Conservation (phyloP, 2,797 vertebrate species). For the Hydrocynus forskahlii region DNA sequence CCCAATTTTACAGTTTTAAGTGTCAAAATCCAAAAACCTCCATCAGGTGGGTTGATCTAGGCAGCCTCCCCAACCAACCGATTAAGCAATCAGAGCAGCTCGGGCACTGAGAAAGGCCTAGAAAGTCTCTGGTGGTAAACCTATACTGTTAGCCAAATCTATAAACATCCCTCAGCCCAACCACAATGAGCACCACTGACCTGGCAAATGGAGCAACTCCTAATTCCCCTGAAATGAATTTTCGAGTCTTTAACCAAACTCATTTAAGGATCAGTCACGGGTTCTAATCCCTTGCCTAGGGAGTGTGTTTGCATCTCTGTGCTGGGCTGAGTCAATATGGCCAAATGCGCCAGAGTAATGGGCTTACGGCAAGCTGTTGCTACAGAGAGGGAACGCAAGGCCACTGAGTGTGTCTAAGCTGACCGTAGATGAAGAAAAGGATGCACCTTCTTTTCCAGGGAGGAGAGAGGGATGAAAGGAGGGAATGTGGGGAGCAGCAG, state of each 20-base stretch:
- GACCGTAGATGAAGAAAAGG: slow-evolving; percentile 44
- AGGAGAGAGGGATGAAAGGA: slow-evolving; percentile 72
- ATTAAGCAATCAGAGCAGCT: slow-evolving; percentile 35
- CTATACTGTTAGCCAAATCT: slow-evolving; percentile 31
- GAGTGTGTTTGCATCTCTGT: slow-evolving; percentile 76
- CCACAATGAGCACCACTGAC: slow-evolving; percentile 67
- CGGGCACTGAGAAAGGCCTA: background rate
- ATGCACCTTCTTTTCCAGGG: slow-evolving; percentile 59
- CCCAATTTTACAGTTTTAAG: background rate
- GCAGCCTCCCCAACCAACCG: slow-evolving; percentile 6
- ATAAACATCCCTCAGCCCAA: slow-evolving; percentile 28
- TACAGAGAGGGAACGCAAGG: slow-evolving; percentile 69
- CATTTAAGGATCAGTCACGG: slow-evolving; percentile 84
- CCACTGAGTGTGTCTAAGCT: slow-evolving; percentile 63
- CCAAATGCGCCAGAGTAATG: slow-evolving; percentile 84
- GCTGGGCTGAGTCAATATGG: slow-evolving; percentile 76
- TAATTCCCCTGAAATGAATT: slow-evolving; percentile 86
- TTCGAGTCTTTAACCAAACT: slow-evolving; percentile 81
- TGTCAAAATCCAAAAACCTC: background rate
- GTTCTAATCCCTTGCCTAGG: slow-evolving; percentile 72
- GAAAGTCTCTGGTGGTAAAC: slow-evolving; percentile 4
- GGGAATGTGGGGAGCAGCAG: slow-evolving; percentile 53
- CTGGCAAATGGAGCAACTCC: slow-evolving; percentile 75
- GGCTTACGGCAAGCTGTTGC: slow-evolving; percentile 85
- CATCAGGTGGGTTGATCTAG: background rate